Conservation (phyloP, 2,113 vertebrate species). For the Hippocampus zosterae region DNA sequence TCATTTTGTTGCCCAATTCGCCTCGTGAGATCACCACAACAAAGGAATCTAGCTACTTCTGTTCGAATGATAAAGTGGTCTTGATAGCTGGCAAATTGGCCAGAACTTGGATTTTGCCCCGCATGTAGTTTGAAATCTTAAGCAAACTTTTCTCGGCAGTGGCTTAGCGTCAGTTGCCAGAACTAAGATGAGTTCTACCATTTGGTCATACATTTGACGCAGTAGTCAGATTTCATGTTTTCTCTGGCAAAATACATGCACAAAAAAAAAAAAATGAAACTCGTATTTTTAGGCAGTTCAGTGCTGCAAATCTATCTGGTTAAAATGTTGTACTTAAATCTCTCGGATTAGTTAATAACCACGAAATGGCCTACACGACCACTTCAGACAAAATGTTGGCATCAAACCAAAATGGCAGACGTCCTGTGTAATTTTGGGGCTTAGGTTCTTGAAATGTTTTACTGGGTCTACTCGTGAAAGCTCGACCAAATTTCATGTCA, state of each 20-base stretch:
- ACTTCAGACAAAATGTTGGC: too few relatives aligned
- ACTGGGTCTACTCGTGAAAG: too few relatives aligned
- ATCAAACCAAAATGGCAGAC: background rate
- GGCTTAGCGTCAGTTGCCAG: background rate
- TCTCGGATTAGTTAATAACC: too few relatives aligned
- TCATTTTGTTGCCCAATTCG: slow-evolving; percentile 35
- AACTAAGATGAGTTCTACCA: background rate
- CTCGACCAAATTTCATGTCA: too few relatives aligned
- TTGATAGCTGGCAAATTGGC: slow-evolving; percentile 15
- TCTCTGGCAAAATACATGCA: background rate
- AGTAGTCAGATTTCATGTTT: background rate
- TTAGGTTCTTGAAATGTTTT: too few relatives aligned
- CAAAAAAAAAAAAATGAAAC: background rate
- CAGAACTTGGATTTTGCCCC: slow-evolving; percentile 18
- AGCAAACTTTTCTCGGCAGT: background rate
- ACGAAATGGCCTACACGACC: too few relatives aligned
- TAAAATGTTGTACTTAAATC: background rate
- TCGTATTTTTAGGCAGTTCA: background rate
- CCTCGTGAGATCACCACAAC: slow-evolving; percentile 39
- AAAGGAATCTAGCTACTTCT: slow-evolving; percentile 25
- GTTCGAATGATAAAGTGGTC: slow-evolving; percentile 22
- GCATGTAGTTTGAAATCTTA: slow-evolving; percentile 7
- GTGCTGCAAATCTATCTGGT: background rate
- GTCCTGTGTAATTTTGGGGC: too few relatives aligned
- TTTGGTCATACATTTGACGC: background rate